These are phyloP conservation scores for Euura lappo DNA, from an alignment of 1,140 invertebrate genomes.

Conservation along the genomic window DNA sequence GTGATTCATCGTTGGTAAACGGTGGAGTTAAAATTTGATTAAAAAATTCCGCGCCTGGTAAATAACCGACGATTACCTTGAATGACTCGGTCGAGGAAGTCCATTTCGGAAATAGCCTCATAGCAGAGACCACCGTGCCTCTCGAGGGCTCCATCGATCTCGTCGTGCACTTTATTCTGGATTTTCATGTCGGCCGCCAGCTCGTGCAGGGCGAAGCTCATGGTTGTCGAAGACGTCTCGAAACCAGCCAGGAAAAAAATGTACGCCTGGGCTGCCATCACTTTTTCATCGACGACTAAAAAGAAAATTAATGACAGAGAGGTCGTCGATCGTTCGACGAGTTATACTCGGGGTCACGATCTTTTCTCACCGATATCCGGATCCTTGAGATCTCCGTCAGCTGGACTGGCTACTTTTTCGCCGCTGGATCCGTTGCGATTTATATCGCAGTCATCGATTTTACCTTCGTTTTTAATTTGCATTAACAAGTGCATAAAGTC, in stretches of 20 bases:
- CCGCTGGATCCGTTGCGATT: not conserved
- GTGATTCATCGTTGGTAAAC: no score
- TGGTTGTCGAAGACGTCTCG: not conserved
- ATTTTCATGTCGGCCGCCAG: conserved; percentile 63
- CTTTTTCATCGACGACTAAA: conserved; percentile 22
- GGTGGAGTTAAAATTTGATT: not conserved
- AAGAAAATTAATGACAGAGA: conserved; percentile 31
- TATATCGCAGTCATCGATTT: conserved; percentile 25
- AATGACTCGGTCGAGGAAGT: conserved; percentile 34
- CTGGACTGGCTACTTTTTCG: conserved; percentile 7
- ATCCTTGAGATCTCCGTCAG: conserved; percentile 41
- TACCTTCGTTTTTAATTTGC: conserved; percentile 39
- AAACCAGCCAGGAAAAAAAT: conserved; percentile 64
- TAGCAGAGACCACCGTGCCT: conserved; percentile 34
- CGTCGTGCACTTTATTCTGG: conserved; percentile 59
- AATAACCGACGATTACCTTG: conserved; percentile 27
- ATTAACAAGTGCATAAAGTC: conserved; percentile 40
- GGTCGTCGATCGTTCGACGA: no score
- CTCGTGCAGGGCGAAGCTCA: conserved; percentile 65
- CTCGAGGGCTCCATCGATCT: conserved; percentile 23
- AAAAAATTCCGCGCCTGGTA: not conserved
- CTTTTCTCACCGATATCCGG: conserved; percentile 7
- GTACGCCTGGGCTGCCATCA: conserved; percentile 60
- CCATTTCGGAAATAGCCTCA: conserved; percentile 36
- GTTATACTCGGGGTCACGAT: not conserved